These are phyloP conservation scores for Chaetophractus vellerosus DNA, from an alignment of 2,797 vertebrate genomes.

Conservation along the genomic window DNA sequence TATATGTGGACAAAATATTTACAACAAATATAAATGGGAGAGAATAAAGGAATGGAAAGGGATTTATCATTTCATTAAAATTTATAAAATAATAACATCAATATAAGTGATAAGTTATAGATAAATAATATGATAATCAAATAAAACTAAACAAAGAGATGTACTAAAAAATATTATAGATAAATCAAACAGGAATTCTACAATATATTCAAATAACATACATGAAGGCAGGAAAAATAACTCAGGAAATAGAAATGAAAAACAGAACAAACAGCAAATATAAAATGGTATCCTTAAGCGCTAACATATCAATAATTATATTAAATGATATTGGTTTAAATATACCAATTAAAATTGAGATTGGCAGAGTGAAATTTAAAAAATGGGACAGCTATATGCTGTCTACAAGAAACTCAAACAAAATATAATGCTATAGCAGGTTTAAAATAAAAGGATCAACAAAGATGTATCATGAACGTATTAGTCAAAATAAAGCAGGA, in stretches of 20 bases:
- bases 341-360: neutral
- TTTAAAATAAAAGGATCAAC: neutral
- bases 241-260: neutral
- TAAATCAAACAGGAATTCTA: neutral
- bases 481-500: neutral
- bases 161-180: neutral
- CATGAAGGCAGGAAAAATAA: neutral
- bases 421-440: neutral
- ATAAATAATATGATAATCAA: neutral
- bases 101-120: neutral
- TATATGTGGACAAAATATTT: neutral
- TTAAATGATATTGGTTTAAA: neutral
- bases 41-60: neutral
- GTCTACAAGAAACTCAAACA: neutral
- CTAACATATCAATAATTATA: neutral
- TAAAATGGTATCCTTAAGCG: neutral
- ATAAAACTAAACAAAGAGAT: neutral
- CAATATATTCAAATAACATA: neutral
- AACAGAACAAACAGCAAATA: neutral
- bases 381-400: neutral
- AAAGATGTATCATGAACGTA: neutral
- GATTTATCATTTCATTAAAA: neutral
- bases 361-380: neutral
- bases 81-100: neutral
- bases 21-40: no score